Conservation (phyloP, 2,113 vertebrate species). For the Crypturellus undulatus region DNA sequence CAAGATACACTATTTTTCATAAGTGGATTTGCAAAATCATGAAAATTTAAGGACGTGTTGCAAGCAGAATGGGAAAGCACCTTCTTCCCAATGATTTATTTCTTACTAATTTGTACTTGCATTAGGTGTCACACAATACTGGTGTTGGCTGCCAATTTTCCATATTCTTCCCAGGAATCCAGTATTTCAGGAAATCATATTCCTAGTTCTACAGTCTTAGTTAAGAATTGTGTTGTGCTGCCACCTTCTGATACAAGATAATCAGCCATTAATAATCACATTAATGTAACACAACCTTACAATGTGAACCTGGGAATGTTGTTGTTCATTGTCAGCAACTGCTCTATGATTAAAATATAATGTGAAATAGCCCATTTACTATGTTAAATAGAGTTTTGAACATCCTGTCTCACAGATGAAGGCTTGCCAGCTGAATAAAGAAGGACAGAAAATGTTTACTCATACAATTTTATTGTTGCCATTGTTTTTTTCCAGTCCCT, state of each 20-base stretch:
- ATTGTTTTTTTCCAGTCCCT: background rate
- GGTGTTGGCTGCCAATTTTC: background rate
- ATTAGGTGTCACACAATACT: background rate
- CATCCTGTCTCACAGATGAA: background rate
- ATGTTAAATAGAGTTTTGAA: background rate
- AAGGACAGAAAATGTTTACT: background rate
- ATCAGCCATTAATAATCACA: constrained; percentile 21
- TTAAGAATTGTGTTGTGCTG: constrained; percentile 62
- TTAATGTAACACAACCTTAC: background rate
- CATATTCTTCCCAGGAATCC: background rate
- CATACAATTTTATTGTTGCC: background rate
- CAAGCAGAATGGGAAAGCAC: background rate
- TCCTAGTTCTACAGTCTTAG: background rate
- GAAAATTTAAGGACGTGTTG: background rate
- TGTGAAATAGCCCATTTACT: background rate
- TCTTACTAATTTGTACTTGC: background rate
- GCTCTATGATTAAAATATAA: background rate
- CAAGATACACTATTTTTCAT: background rate
- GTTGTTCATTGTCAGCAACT: background rate
- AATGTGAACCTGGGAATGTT: background rate
- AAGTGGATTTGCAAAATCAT: background rate
- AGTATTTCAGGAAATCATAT: background rate
- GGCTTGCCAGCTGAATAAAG: background rate
- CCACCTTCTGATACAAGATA: constrained; percentile 63
- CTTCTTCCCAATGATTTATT: background rate